A percentile compares a stretch with the other conserved stretches of the same genome.
Evolutionary conservation across 2,888 invertebrate species (phyloP).

Genomic region (Eupeodes latifasciatus): DNA sequence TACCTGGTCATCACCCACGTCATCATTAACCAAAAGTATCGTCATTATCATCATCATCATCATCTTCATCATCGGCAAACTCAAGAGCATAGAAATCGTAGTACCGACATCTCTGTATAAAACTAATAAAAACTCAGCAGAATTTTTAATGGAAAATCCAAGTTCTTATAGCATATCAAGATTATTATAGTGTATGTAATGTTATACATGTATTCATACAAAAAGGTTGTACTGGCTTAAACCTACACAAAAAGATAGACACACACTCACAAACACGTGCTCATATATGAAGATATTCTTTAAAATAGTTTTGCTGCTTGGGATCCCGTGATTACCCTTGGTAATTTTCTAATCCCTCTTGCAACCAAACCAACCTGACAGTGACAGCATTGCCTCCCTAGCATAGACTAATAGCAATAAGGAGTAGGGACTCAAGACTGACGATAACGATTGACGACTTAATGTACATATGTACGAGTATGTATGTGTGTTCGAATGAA

Average conservation of each 20-base stretch:
- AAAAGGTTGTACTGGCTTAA: background rate
- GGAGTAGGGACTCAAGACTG: background rate
- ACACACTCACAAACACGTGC: background rate
- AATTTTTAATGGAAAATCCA: conserved; percentile 62
- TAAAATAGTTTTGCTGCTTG: conserved; percentile 33
- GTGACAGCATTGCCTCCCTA: background rate
- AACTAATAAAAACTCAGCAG: conserved; percentile 62
- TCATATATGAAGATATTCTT: background rate
- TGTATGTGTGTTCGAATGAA: background rate
- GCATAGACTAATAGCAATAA: background rate
- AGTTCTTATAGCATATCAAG: background rate
- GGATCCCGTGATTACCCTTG: conserved; percentile 21
- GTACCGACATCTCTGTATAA: background rate
- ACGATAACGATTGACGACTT: conserved; percentile 7
- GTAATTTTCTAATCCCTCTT: conserved; percentile 1
- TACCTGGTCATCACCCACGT: conserved; percentile 43
- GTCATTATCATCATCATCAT: background rate
- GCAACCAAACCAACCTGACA: background rate
- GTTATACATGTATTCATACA: no score
- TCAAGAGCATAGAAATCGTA: background rate
- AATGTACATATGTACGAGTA: background rate
- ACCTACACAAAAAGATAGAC: background rate
- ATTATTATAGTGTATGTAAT: no score
- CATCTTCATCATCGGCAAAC: background rate
- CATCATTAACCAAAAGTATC: background rate